Evolutionary conservation across 2,888 invertebrate species (phyloP), one percentile per base, ranked within the genome.

Genomic region (Hirudinaria manillensis): DNA sequence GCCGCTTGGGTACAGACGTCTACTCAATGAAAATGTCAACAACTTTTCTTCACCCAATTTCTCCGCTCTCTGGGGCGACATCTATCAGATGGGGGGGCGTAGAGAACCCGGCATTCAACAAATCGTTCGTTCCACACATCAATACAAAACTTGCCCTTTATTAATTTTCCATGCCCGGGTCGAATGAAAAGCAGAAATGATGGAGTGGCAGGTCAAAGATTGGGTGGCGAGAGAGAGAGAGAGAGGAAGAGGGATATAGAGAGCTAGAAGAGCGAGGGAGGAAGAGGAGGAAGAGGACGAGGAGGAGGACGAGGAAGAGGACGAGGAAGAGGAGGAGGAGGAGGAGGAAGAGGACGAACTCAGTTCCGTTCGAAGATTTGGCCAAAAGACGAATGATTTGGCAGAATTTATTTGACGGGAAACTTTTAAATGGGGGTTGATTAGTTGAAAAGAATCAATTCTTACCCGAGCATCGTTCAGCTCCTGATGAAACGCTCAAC

Each of bases 101-200:
- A 4, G 7, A 61, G 29, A 19, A n/a, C 29, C 13, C 10, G 61
- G 24, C 61, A 61, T 61, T 61, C 61, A 61, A 29, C 61, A 61
- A 61, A 61, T 61, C 29, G 61, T 1, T n/a, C 24, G 21, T 19
- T 1, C 7, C 2, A 61, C 24, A 16, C 61, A 61, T 61, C 61
- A 61, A 61, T 61, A 61, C 24, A 61, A 13, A 61, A 1, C 29
- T 61, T 29, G 61, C 10, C 61, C 24, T 61, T 61, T 61, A 61
- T 61, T 61, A 61, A 61, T 61, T 61, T 61, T 61, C 61, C 61
- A 29, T 61, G 61, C 21, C 24, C 61, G 61, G 61, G 29, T 61
- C 29, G 24, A 24, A n/a, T 61, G 45, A 16, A 45, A 45, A 45
- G 45, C 45, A 45, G 45, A 10, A 45, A 45, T 45, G 45, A 45